These are phyloP conservation scores for Gisinianus flammeolus DNA, from an alignment of 2,888 invertebrate genomes.

Conservation along the genomic window DNA sequence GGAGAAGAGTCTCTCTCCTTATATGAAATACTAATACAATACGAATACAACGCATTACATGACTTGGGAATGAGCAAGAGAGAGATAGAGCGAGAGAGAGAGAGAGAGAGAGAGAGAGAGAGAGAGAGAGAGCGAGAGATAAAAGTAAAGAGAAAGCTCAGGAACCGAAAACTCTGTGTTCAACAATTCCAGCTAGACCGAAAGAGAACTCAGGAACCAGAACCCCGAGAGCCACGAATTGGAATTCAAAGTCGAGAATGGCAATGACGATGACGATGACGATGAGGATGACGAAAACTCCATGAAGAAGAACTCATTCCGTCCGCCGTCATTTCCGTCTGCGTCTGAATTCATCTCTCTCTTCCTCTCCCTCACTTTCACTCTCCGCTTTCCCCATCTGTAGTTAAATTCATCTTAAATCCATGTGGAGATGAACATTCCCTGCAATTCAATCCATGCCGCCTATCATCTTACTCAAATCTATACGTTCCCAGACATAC, in stretches of 20 bases:
- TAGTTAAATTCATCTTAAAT: constrained; percentile 24
- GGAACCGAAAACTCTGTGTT: background rate
- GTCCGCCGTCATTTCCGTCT: constrained; percentile 26
- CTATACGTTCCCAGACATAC: too few relatives aligned
- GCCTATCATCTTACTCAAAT: too few relatives aligned
- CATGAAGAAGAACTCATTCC: constrained; percentile 11
- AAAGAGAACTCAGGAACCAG: background rate
- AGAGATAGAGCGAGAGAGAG: too few relatives aligned
- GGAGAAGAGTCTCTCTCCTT: too few relatives aligned
- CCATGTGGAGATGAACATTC: constrained; percentile 4
- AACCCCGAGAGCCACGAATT: background rate
- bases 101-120: too few relatives aligned
- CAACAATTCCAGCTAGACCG: background rate
- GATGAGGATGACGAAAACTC: background rate
- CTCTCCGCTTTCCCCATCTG: too few relatives aligned
- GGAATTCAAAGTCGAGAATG: background rate
- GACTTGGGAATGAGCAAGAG: too few relatives aligned
- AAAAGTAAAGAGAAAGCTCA: background rate
- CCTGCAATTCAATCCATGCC: too few relatives aligned
- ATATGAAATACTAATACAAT: too few relatives aligned
- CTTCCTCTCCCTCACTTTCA: too few relatives aligned
- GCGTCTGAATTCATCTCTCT: constrained; percentile 16
- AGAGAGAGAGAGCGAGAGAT: background rate
- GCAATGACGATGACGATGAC: background rate
- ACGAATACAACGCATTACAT: too few relatives aligned